These are phyloP conservation scores for Lycia hirtaria DNA, from an alignment of 2,888 invertebrate species.

Conservation along the genomic window DNA sequence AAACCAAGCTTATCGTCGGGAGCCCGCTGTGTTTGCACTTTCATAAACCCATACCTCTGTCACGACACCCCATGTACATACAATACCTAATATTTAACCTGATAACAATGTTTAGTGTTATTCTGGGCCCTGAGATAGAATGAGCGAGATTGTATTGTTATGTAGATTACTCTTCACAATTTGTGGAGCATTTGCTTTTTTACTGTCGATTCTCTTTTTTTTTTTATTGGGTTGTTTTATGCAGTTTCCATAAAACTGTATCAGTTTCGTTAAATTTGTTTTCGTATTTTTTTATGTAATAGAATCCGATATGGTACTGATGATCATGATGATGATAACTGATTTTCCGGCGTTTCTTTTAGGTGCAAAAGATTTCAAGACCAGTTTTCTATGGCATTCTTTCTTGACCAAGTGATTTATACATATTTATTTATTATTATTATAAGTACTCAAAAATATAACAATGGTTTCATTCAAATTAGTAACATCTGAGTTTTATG, in stretches of 20 bases:
- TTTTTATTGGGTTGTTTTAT: neutral
- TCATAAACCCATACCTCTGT: conserved; percentile 59
- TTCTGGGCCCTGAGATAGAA: conserved; percentile 26
- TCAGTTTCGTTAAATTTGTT: no score
- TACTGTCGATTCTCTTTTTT: neutral
- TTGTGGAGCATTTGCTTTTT: conserved; percentile 9
- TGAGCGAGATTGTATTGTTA: conserved; percentile 18
- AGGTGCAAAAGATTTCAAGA: no score
- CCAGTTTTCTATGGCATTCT: no score
- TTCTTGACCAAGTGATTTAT: no score
- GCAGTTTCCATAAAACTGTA: neutral
- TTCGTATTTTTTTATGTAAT: no score
- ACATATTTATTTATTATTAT: no score
- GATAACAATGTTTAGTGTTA: conserved; percentile 35
- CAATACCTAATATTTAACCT: conserved; percentile 25
- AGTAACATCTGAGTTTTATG: no score
- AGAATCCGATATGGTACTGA: no score
- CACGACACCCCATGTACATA: conserved; percentile 31
- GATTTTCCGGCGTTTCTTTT: no score
- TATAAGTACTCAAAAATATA: no score
- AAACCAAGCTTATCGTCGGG: conserved; percentile 16
- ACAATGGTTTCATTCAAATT: no score
- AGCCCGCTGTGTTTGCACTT: conserved; percentile 55
- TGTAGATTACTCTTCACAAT: conserved; percentile 5
- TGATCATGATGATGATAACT: no score